phyloP scores from a whole-genome alignment of 2,113 vertebrate species.

The Entomyzon cyanotis region DNA sequence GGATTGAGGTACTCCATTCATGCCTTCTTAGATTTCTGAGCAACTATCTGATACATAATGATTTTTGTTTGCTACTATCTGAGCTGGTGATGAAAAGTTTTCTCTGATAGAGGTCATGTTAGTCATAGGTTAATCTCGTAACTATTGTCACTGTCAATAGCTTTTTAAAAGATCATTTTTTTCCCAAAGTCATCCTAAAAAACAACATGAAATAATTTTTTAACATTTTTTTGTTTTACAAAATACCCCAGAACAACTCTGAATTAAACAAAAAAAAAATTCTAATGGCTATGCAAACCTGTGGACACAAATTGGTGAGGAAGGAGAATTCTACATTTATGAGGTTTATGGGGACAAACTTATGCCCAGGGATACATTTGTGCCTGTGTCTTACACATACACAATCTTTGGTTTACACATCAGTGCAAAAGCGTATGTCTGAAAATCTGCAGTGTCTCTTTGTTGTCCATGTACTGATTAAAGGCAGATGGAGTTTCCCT shows the following conservation, averaged over 20 bases:
- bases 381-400: not conserved
- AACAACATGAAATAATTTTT: not conserved
- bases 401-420: not conserved
- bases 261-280: not conserved
- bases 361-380: rapidly evolving
- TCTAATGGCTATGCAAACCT: not conserved
- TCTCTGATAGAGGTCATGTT: not conserved
- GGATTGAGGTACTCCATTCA: not conserved
- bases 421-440: not conserved
- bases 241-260: not conserved
- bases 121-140: not conserved
- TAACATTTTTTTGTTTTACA: not conserved
- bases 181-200: not conserved
- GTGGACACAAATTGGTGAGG: not conserved
- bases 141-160: not conserved
- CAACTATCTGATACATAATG: not conserved
- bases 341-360: not conserved
- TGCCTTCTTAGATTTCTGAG: not conserved
- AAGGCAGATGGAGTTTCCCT: not conserved
- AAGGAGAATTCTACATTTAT: not conserved
- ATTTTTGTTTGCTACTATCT: not conserved
- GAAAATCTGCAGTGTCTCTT: not conserved
- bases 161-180: not conserved
- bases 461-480: not conserved
- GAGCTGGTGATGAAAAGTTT: not conserved